Evolutionary conservation across 2,797 vertebrate species (phyloP), one percentile per base, ranked within the genome.

Genomic region (Hyperoplus immaculatus): DNA sequence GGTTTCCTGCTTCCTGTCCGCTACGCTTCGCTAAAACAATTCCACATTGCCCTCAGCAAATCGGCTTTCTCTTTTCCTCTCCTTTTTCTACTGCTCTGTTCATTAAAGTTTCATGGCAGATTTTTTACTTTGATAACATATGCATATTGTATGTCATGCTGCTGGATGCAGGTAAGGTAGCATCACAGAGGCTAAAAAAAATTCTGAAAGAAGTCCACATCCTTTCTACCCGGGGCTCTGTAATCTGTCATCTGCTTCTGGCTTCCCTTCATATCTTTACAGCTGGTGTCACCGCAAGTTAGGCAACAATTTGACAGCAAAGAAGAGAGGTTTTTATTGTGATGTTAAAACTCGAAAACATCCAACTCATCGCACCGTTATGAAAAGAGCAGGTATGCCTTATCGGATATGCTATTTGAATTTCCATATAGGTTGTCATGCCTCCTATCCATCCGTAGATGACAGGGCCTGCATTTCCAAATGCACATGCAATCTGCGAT

Each of bases 21-120:
- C 90, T 86, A 87, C 78, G 89, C 90, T 94, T 90, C 87, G 82
- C 85, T 91, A 89, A 93, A 95, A 93, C 91, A 94, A 93, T 93
- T 93, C 93, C 92, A 92, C 89, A 88, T 84, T 3, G 90, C 94
- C 93, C 88, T 89, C 79, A 93, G 93, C 91, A 53, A 89, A 93
- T 88, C 85, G 78, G 84, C 90, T 80, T 29, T 85, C 83, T 90
- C 88, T 88, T 90, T 88, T 69, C 75, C 85, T 43, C 43, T 6
- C 47, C 86, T 84, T 80, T 73, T 79, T 84, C 82, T 82, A 59
- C 90, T 88, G 82, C 85, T 79, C 84, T 70, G 53, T 87, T 92
- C 92, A 95, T 95, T 94, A 95, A 95, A 94, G 84, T 94, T 95
- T 94, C 85, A 95, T 95, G 84, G 16, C 80, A 83, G 89, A 95